A percentile compares a stretch with the other conserved stretches of the same genome.
Conservation (phyloP, 2,113 vertebrate genomes). For the Dolichotis patagonum region DNA sequence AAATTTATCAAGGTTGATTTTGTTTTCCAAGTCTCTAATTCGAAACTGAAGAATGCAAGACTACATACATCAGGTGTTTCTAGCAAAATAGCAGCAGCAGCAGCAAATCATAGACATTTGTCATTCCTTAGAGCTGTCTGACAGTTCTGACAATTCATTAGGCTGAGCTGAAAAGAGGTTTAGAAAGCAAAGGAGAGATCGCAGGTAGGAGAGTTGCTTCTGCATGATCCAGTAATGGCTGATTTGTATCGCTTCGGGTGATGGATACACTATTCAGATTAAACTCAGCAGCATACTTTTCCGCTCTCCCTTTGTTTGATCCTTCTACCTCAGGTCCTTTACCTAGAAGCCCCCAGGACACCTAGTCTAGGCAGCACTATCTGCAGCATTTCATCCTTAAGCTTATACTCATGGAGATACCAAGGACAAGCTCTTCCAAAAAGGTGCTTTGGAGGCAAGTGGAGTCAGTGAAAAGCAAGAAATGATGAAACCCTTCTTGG, state of each 20-base stretch:
- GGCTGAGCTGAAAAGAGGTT: slow-evolving; percentile 89
- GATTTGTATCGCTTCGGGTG: slow-evolving; percentile 90
- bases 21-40: slow-evolving; percentile 87
- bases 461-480: neutral
- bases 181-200: slow-evolving; percentile 88
- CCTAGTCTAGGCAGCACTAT: slow-evolving; percentile 55
- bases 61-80: slow-evolving; percentile 90
- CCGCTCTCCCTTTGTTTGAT: slow-evolving; percentile 31
- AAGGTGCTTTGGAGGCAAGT: slow-evolving; percentile 8
- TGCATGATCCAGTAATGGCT: slow-evolving; percentile 89
- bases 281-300: slow-evolving; percentile 81
- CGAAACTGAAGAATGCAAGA: slow-evolving; percentile 85
- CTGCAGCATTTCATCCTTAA: neutral
- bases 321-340: slow-evolving; percentile 25
- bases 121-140: slow-evolving; percentile 91
- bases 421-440: slow-evolving; percentile 45
- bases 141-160: slow-evolving; percentile 94
- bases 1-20: slow-evolving; percentile 83
- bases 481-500: neutral
- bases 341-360: neutral
- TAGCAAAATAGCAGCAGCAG: slow-evolving; percentile 86
- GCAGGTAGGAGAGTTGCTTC: slow-evolving; percentile 87
- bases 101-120: slow-evolving; percentile 92
- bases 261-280: slow-evolving; percentile 88
- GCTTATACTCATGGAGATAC: neutral